These are phyloP conservation scores for Sitodiplosis mosellana DNA, from an alignment of 1,140 invertebrate species.

Conservation along the genomic window DNA sequence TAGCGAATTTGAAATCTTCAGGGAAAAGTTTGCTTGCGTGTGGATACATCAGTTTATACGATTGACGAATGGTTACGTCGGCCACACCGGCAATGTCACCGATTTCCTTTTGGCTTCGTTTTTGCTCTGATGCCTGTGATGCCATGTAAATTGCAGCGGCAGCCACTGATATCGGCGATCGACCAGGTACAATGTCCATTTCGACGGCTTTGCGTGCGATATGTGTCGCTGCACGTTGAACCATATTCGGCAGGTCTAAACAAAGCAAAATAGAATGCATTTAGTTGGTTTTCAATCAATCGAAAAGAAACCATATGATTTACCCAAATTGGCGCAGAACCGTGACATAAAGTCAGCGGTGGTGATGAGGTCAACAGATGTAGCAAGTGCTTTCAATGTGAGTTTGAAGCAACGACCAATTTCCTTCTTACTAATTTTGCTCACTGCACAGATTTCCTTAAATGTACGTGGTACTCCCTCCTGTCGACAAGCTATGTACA, in stretches of 20 bases:
- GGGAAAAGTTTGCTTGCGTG: constrained; percentile 84
- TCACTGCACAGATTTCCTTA: constrained; percentile 97
- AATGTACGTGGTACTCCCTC: constrained; percentile 98
- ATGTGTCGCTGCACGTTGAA: constrained; percentile 89
- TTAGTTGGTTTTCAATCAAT: not conserved
- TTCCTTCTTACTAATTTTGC: constrained; percentile 98
- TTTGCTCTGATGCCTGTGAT: constrained; percentile 89
- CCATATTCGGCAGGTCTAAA: constrained; percentile 59
- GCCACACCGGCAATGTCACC: constrained; percentile 97
- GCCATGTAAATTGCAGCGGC: constrained; percentile 99
- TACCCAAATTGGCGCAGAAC: constrained; percentile 67
- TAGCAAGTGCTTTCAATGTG: constrained; percentile 81
- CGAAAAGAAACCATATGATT: not conserved
- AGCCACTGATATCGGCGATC: constrained; percentile 96
- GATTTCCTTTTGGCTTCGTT: constrained; percentile 93
- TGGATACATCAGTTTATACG: constrained; percentile 96
- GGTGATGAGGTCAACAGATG: constrained; percentile 93
- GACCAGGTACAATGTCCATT: constrained; percentile 92
- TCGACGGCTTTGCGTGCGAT: constrained; percentile 95
- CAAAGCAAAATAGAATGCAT: constrained; percentile 6
- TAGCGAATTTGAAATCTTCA: constrained; percentile 88
- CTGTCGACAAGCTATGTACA: constrained; percentile 97
- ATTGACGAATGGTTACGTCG: constrained; percentile 95
- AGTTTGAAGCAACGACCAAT: constrained; percentile 94
- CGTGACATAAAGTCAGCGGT: constrained; percentile 97